Conservation (phyloP, 2,797 vertebrate species). For the Limnodromus scolopaceus region DNA sequence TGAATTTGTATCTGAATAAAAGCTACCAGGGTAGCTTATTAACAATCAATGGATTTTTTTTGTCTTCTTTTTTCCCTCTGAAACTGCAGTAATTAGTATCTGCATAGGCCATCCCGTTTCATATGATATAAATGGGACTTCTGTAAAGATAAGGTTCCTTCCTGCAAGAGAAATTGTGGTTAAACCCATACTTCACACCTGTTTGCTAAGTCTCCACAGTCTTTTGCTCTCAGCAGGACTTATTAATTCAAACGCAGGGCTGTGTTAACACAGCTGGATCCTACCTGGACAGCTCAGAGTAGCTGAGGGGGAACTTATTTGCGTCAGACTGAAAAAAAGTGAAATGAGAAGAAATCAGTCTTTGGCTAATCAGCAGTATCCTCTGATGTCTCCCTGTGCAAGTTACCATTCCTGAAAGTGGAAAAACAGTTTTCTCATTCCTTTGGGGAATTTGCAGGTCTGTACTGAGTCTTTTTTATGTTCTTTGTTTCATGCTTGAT, state of each 20-base stretch:
- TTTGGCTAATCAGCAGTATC: background rate
- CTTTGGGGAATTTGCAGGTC: background rate
- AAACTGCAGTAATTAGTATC: background rate
- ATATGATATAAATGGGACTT: background rate
- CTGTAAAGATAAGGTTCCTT: background rate
- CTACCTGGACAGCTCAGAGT: background rate
- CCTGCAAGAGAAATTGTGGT: background rate
- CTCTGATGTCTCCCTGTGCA: background rate
- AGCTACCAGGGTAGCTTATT: background rate
- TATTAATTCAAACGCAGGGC: background rate
- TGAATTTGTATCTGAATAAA: background rate
- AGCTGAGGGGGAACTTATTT: background rate
- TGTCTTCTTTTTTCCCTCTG: too few species aligned
- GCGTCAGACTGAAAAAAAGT: background rate
- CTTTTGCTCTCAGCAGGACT: background rate
- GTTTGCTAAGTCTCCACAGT: background rate
- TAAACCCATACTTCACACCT: background rate
- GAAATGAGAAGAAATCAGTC: background rate
- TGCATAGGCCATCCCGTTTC: background rate
- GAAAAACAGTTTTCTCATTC: background rate
- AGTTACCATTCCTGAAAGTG: background rate
- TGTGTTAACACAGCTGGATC: background rate
- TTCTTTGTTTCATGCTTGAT: background rate
- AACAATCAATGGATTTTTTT: background rate
- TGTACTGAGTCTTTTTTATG: background rate